A percentile compares a stretch with the other conserved stretches of the same genome.
Evolutionary conservation across 2,888 invertebrate genomes (phyloP).

Genomic region (Cantharis rustica): DNA sequence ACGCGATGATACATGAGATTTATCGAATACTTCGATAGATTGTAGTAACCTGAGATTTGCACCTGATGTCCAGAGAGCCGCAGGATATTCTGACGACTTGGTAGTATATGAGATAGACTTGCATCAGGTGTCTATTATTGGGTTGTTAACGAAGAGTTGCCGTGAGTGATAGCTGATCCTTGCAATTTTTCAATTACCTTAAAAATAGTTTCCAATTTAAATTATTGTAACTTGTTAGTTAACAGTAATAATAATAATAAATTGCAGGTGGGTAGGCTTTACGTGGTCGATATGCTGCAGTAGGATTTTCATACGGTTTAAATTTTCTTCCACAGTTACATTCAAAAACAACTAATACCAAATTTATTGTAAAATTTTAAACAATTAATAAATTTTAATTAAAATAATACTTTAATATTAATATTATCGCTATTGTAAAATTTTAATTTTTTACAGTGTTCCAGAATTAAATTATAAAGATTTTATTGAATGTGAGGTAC

Average conservation of each 20-base stretch:
- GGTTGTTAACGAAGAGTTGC: slow-evolving; percentile 49
- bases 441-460: not conserved
- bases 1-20: slow-evolving; percentile 10
- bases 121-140: slow-evolving; percentile 46
- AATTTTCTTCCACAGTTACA: too few relatives aligned
- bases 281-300: too few relatives aligned
- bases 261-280: too few relatives aligned
- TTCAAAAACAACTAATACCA: too few relatives aligned
- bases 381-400: not conserved
- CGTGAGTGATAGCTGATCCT: slow-evolving; percentile 36
- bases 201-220: not conserved
- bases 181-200: not conserved
- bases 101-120: slow-evolving; percentile 30
- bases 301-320: too few relatives aligned
- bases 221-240: not conserved
- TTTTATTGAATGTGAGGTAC: not conserved
- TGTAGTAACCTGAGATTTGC: slow-evolving; percentile 19
- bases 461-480: not conserved
- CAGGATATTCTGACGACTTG: slow-evolving; percentile 5
- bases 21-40: slow-evolving; percentile 6
- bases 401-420: too few relatives aligned
- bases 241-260: not conserved
- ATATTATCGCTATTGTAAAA: not conserved
- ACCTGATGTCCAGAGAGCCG: slow-evolving; percentile 19
- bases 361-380: not conserved